Base-by-base conservation (phyloP, 2,888 invertebrate species). In the Augiades crinisus region DNA sequence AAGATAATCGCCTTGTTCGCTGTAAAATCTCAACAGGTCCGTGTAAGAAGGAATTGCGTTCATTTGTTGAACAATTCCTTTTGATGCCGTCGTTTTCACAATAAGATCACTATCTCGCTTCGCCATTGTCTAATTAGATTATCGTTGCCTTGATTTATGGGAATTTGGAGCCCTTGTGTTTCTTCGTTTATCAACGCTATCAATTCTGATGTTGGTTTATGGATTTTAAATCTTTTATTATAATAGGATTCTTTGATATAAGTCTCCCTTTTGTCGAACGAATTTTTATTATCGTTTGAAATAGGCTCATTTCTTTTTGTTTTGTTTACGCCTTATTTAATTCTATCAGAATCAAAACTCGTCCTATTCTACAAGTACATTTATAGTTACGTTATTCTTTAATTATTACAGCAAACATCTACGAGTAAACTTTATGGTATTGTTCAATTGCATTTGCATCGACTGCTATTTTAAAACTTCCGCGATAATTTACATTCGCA, bases 11-110 rank as follows among this genome's bases (percentile, higher is more conserved):
- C 8, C 36, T 51, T 49, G 49, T 49, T 41, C 41, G 41, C 19
- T 27, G 50, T 50, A 36, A 49, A 43, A 50, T 50, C 50, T 50
- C 34, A 50, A 50, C 50, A 50, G 50, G 50, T 50, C 41, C 43
- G 34, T 36, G 50, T 50, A 50, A 43, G 36, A 22, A 43, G 50
- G 50, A 50, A 50, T 50, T 50, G 50, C 50, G 50, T 50, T 43
- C 43, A 36, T 50, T 14, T 50, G 43, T 36, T 17, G 50, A 30
- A 50, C 43, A 43, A 50, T 50, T 21, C 43, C 49, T 27, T 50
- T 24, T 50, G 50, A 50, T 50, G 41, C 33, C 24, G 41, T 50
- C 50, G 36, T 50, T 50, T 50, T 34, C 50, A 50, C 41, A 50
- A 50, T 50, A 30, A 34, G 50, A 50, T 50, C 43, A 43, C 14